phyloP scores from a whole-genome alignment of 1,140 invertebrate genomes.

The Archegozetes longisetosus region DNA sequence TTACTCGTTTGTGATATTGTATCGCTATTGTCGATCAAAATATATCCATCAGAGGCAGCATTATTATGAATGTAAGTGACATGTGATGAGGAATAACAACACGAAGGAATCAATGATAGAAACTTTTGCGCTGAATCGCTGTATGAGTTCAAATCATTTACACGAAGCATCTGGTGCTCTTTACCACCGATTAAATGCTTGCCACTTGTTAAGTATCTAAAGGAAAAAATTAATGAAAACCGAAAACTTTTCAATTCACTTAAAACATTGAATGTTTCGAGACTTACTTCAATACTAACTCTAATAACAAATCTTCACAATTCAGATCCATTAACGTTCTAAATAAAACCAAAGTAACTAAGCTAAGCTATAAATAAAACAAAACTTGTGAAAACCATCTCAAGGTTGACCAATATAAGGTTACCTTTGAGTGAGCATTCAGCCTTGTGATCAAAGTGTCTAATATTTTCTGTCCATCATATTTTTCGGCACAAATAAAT shows the following conservation, averaged over 20 bases:
- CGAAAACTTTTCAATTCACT: neutral
- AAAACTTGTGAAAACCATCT: no score
- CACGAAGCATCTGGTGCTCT: constrained; percentile 48
- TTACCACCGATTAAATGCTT: constrained; percentile 78
- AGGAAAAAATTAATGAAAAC: constrained; percentile 10
- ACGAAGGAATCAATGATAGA: constrained; percentile 52
- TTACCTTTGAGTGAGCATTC: constrained; percentile 49
- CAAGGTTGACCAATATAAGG: no score
- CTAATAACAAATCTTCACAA: constrained; percentile 93
- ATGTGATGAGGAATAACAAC: constrained; percentile 24
- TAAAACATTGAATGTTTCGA: no score
- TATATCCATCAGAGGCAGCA: neutral
- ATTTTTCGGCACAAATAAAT: constrained; percentile 67
- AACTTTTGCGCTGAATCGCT: constrained; percentile 57
- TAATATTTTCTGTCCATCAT: constrained; percentile 59
- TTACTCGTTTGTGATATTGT: neutral
- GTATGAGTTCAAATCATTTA: constrained; percentile 56
- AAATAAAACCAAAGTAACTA: constrained; percentile 76
- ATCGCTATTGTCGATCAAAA: neutral
- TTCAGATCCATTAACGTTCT: constrained; percentile 78
- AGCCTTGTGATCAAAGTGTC: constrained; percentile 58
- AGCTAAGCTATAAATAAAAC: constrained; percentile 42
- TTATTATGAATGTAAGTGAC: neutral
- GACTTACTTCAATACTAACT: constrained; percentile 62
- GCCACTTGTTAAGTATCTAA: constrained; percentile 56